These are phyloP conservation scores for Hypercompe scribonia DNA, from an alignment of 2,888 invertebrate genomes.

Conservation along the genomic window DNA sequence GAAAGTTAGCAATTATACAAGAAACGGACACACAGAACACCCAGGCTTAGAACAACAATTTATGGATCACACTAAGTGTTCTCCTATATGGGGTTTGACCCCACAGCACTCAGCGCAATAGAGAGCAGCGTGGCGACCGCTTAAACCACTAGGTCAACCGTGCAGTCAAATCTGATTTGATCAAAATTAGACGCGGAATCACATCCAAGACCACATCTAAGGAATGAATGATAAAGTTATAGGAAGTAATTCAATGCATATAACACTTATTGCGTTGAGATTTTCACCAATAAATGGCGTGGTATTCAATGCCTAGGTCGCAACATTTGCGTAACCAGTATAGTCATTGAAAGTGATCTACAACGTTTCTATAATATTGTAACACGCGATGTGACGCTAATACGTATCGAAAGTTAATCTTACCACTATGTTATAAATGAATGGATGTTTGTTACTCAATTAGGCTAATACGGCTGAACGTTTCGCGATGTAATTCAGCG, in stretches of 20 bases:
- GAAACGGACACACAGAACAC: no score
- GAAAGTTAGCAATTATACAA: no score
- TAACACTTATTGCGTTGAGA: background rate
- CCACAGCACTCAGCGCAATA: no score
- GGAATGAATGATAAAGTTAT: no score
- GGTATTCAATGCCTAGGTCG: constrained; percentile 9
- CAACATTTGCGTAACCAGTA: background rate
- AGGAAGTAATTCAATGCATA: background rate
- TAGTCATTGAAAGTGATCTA: background rate
- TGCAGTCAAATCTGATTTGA: no score
- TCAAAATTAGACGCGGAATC: no score
- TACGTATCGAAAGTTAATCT: background rate
- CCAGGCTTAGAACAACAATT: no score
- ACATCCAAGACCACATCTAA: no score
- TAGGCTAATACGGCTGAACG: background rate
- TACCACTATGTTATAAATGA: background rate
- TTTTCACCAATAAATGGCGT: background rate
- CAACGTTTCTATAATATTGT: background rate
- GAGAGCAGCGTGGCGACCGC: no score
- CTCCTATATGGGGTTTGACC: no score
- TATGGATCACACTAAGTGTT: no score
- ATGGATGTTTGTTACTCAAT: background rate
- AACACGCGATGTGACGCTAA: background rate
- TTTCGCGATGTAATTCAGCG: background rate
- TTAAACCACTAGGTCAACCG: no score